phyloP scores from a whole-genome alignment of 2,797 vertebrate species.

The Mareca penelope region DNA sequence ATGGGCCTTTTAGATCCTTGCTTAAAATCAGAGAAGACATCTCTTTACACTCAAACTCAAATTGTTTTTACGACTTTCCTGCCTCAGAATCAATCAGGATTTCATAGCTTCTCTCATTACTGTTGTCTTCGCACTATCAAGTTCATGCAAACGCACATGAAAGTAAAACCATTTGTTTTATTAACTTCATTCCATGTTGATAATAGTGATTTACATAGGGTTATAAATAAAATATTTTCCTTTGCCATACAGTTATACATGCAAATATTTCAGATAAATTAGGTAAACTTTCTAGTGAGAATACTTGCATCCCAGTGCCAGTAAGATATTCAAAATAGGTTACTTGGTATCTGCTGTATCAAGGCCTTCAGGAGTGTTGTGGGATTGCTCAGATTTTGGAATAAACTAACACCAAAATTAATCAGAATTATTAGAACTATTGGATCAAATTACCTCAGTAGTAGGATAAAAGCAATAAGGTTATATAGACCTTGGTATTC shows the following conservation, averaged over 20 bases:
- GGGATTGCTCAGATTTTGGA: neutral
- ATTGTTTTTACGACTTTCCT: neutral
- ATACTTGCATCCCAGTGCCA: neutral
- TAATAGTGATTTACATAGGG: neutral
- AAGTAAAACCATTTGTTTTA: neutral
- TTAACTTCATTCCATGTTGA: neutral
- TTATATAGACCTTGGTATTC: neutral
- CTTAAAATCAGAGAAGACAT: neutral
- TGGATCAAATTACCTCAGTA: neutral
- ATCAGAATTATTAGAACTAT: neutral
- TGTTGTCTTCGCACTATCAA: neutral
- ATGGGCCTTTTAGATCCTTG: neutral
- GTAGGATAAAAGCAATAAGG: neutral
- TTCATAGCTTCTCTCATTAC: neutral
- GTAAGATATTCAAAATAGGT: neutral
- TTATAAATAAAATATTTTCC: neutral
- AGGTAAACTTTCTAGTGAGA: neutral
- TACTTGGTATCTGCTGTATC: neutral
- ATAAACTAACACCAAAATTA: neutral
- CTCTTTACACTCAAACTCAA: neutral
- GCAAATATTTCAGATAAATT: neutral
- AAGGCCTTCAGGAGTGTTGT: neutral
- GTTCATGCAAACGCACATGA: neutral
- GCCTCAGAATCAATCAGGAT: rapidly evolving
- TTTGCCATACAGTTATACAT: neutral